Base-by-base conservation (phyloP, 1,140 invertebrate species). In the Drosophila nigromelanica region DNA sequence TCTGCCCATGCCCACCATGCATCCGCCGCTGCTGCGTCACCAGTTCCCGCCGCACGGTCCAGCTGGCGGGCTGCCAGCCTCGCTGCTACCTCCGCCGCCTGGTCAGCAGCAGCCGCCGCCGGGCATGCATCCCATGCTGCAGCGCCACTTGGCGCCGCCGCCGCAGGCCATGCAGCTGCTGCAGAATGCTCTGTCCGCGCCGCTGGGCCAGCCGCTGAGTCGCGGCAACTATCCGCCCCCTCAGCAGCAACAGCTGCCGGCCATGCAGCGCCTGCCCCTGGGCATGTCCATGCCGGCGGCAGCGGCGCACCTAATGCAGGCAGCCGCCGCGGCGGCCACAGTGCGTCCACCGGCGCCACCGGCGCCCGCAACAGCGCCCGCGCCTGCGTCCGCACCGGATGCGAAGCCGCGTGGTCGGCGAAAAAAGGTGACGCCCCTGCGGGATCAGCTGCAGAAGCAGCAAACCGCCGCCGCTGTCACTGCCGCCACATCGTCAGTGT, bases 1-100 rank as follows among this genome's bases (percentile, higher is more conserved):
- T 7, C 60, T 92, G n/a, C 90, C 91, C 10, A 92, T 91, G 89
- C 91, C 91, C 18, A 91, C 91, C 12, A 82, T 91, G 64, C 86
- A 90, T 73, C 91, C 91, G 27, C 89, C 91, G 8, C 42, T 91
- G n/a, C 56, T 90, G 24, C 87, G 89, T 4, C 86, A 92, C 56
- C 89, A 86, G 70, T 90, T 83, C 37, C 91, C 90, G 1, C 61
- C 85, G 5, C 89, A 92, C 6, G 63, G 54, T 10, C 35, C 62
- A 15, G 48, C 51, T 3, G 66, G 59, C 0, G 62, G 50, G 10
- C 50, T 77, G 6, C 62, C 72, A 1, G 63, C 79, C 12, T 83
- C 80, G 1, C 59, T 78, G 30, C 59, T 78, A 4, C 81, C 74
- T 0, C 87, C 81, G 3, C 81, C 73, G 10, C 70, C 78, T 10